Conservation (phyloP, 35 echinoderm and acorn worm genomes). For the Heliocidaris tuberculata region DNA sequence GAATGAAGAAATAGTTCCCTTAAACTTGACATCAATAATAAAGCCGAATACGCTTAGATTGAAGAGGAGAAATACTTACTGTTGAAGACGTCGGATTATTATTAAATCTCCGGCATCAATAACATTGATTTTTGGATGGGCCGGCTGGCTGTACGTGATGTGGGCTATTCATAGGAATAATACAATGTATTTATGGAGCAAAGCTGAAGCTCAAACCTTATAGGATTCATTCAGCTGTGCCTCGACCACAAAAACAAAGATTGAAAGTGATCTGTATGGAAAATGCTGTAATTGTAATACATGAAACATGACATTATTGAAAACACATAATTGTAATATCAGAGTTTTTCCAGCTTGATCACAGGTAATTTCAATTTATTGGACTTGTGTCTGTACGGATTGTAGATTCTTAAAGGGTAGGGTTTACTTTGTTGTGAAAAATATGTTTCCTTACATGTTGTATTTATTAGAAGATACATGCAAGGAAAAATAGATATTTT, state of each 20-base stretch:
- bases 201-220: not conserved
- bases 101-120: conserved; percentile 11
- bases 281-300: not conserved
- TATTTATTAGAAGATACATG: no score
- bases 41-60: not conserved
- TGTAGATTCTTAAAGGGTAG: no score
- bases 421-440: no score
- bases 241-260: not conserved
- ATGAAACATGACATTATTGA: not conserved
- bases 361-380: not conserved
- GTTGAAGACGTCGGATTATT: not conserved
- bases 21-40: not conserved
- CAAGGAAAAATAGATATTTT: no score
- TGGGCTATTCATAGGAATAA: not conserved
- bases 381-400: not conserved
- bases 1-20: no score
- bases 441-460: no score
- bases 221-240: not conserved
- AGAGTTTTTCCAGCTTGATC: not conserved
- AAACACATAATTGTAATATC: not conserved
- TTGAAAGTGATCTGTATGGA: not conserved
- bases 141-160: not conserved
- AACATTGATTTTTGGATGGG: conserved; percentile 8
- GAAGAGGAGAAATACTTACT: not conserved
- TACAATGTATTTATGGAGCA: not conserved